These are phyloP conservation scores for Steatornis caripensis DNA, from an alignment of 2,113 vertebrate species.

Conservation along the genomic window DNA sequence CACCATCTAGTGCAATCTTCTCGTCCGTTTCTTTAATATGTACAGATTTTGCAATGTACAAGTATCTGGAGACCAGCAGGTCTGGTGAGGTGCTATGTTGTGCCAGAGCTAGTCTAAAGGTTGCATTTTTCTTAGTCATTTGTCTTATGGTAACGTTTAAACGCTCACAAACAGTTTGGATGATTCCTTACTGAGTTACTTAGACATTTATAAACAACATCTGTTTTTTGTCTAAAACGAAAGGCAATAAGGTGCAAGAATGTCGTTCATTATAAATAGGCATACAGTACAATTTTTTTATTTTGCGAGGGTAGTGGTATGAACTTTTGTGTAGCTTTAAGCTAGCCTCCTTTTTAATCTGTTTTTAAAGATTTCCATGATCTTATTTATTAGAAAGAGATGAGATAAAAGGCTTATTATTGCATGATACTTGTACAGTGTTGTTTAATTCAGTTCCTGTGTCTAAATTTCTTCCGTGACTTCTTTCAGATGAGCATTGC, in stretches of 20 bases:
- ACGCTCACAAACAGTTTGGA: neutral
- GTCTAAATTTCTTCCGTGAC: neutral
- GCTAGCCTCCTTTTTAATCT: neutral
- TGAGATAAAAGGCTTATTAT: neutral
- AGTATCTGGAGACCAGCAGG: neutral
- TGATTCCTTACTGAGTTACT: neutral
- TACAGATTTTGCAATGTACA: neutral
- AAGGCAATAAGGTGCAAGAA: neutral
- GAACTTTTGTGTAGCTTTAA: neutral
- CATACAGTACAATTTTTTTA: neutral
- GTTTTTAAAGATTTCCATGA: neutral
- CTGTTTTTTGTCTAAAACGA: neutral
- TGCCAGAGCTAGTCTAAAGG: neutral
- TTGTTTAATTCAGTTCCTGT: neutral
- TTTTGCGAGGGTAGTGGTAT: neutral
- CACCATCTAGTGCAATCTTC: neutral
- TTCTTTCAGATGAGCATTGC: neutral
- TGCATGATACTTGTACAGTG: neutral
- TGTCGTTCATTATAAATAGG: neutral
- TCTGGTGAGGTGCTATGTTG: neutral
- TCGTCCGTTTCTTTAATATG: neutral
- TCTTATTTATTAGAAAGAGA: neutral
- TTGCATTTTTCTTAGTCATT: neutral
- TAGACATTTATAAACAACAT: neutral
- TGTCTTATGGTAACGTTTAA: neutral